phyloP scores from a whole-genome alignment of 37 sponge, comb jelly and placozoan species.

The Petrosia ficiformis region DNA sequence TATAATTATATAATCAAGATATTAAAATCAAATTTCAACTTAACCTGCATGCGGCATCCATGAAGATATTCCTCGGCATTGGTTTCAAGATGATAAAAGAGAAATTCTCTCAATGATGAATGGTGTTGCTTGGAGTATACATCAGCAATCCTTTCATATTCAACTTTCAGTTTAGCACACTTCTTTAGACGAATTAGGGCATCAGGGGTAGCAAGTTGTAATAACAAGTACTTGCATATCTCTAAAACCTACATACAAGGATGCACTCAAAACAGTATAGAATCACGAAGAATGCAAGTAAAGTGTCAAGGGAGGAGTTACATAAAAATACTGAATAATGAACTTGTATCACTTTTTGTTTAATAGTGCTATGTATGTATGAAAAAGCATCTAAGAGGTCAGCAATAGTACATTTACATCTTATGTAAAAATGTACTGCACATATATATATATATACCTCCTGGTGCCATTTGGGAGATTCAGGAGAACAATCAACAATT shows the following conservation, averaged over 20 bases:
- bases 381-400: no score
- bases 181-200: slow-evolving; percentile 33
- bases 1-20: background rate
- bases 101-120: slow-evolving; percentile 3
- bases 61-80: background rate
- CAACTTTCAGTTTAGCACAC: background rate
- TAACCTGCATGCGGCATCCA: slow-evolving; percentile 9
- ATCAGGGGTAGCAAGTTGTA: slow-evolving; percentile 34
- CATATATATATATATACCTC: background rate
- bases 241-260: no score
- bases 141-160: background rate
- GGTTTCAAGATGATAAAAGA: background rate
- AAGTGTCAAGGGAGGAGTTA: no score
- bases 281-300: no score
- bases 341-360: no score
- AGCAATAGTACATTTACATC: no score
- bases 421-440: no score
- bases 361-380: no score
- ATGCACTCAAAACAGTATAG: background rate
- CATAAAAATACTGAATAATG: no score
- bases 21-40: background rate
- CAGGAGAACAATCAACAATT: background rate
- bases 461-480: background rate
- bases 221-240: slow-evolving; percentile 6
- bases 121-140: slow-evolving; percentile 3